Percentiles rank a stretch among this genome's conserved stretches.
Evolutionary conservation across 2,797 vertebrate genomes (phyloP).

Genomic region (Hypotaenidia philippensis): DNA sequence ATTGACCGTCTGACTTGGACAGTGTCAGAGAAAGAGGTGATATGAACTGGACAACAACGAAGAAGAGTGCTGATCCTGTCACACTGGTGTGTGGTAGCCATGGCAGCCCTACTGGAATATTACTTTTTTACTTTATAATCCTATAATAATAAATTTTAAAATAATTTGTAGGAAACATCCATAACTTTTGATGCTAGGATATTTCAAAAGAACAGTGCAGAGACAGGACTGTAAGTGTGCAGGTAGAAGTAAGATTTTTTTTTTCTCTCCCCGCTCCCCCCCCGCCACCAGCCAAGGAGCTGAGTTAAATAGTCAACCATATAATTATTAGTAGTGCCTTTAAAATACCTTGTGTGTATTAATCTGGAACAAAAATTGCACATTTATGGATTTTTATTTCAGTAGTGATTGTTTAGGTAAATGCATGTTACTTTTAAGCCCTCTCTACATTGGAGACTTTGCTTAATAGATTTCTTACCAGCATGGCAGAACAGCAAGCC

Average conservation of each 20-base stretch:
- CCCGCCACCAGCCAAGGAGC: rapidly evolving
- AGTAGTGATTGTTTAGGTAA: neutral
- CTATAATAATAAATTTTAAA: neutral
- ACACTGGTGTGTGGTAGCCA: neutral
- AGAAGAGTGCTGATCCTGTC: neutral
- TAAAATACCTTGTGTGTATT: neutral
- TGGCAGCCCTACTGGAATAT: neutral
- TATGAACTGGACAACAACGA: neutral
- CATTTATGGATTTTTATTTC: neutral
- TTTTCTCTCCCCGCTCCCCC: too few relatives aligned
- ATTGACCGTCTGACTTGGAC: neutral
- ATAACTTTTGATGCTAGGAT: neutral
- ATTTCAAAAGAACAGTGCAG: neutral
- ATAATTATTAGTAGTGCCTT: neutral
- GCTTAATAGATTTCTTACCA: neutral
- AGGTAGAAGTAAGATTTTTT: neutral
- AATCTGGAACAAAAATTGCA: neutral
- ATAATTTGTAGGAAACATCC: neutral
- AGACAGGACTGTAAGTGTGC: neutral
- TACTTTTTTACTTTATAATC: neutral
- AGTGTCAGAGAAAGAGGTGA: neutral
- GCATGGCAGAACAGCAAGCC: neutral
- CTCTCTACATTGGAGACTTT: neutral
- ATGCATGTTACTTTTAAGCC: neutral
- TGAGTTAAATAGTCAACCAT: neutral